Percentiles rank a stretch among this genome's conserved stretches.
Conservation (phyloP, 30 jellyfish, hydroid and myxozoan species). For the Pseudorhiza aurosa region DNA sequence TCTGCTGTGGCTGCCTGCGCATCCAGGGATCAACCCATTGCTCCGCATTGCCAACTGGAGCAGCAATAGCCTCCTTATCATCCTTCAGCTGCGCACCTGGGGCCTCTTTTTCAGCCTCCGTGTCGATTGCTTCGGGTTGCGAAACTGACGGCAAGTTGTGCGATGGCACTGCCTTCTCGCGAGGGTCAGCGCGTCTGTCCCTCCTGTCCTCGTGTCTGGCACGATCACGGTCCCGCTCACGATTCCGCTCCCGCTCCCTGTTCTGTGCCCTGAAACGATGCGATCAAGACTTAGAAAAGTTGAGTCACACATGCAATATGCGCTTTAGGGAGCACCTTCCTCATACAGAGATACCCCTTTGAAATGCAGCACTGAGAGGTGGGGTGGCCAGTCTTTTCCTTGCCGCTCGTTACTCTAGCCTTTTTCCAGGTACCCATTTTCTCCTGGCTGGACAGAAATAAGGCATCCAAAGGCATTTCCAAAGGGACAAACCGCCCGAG, state of each 20-base stretch:
- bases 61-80: neutral
- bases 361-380: too few species aligned
- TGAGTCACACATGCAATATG: too few species aligned
- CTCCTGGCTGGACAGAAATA: too few species aligned
- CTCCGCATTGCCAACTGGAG: slow-evolving; percentile 54
- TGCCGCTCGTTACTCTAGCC: too few species aligned
- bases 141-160: neutral
- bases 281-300: too few species aligned
- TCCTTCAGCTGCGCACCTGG: neutral
- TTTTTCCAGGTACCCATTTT: too few species aligned
- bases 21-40: slow-evolving; percentile 99
- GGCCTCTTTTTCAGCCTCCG: slow-evolving; percentile 5
- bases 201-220: slow-evolving; percentile 49
- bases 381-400: too few species aligned
- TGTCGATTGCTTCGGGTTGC: slow-evolving; percentile 16
- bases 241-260: slow-evolving; percentile 36
- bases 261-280: too few species aligned
- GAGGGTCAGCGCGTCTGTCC: slow-evolving; percentile 24
- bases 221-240: slow-evolving; percentile 73
- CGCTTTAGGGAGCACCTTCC: too few species aligned
- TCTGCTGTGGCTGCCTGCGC: slow-evolving; percentile 81
- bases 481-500: too few species aligned
- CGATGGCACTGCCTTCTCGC: slow-evolving; percentile 3
- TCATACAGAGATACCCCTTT: too few species aligned
- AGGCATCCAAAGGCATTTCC: too few species aligned